These are phyloP conservation scores for Unio delphinus DNA, from an alignment of 2,888 invertebrate genomes.

Conservation along the genomic window DNA sequence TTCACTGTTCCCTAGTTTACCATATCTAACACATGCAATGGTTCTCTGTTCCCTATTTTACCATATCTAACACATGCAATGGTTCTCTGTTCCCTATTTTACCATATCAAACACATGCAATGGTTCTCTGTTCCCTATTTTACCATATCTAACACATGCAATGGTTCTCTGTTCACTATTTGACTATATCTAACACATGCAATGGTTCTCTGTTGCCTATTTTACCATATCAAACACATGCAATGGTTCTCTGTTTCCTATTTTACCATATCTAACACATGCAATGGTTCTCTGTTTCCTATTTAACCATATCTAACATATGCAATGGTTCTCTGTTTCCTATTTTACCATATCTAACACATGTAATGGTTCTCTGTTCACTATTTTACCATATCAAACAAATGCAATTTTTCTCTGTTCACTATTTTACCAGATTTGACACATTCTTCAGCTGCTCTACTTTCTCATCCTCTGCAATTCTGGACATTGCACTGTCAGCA, in stretches of 20 bases:
- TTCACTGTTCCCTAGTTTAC: too few relatives aligned
- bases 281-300: neutral
- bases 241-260: constrained; percentile 15
- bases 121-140: too few relatives aligned
- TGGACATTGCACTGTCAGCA: constrained; percentile 35
- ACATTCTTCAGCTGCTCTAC: constrained; percentile 54
- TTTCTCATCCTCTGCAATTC: constrained; percentile 49
- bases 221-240: constrained; percentile 29
- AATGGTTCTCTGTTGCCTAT: neutral
- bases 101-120: constrained; percentile 42
- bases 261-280: neutral
- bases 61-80: constrained; percentile 39
- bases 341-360: too few relatives aligned
- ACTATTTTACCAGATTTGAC: constrained; percentile 36
- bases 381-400: neutral
- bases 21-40: neutral
- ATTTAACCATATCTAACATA: neutral
- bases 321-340: too few relatives aligned
- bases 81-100: neutral
- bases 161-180: too few relatives aligned
- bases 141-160: too few relatives aligned
- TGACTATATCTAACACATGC: neutral
- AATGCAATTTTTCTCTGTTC: neutral
- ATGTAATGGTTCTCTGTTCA: too few relatives aligned
- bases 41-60: constrained; percentile 11